Base-by-base conservation (phyloP, 2,888 invertebrate species). In the Papilio gigon region DNA sequence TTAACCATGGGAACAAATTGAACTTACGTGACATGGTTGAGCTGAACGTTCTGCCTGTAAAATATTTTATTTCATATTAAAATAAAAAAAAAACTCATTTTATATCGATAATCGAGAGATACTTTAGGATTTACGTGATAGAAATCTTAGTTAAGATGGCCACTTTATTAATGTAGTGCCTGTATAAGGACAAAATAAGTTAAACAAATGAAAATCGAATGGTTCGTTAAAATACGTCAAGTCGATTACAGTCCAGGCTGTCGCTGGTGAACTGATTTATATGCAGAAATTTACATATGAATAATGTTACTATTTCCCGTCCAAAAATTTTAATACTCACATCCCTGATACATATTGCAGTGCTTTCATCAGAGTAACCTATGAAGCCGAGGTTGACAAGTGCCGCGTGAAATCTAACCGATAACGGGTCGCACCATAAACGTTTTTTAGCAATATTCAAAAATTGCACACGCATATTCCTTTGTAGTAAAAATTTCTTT, bases 11-110 rank as follows among this genome's bases (percentile, higher is more conserved):
- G 1, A 56, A 30, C 17, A 11, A 50, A n/a, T 2, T 27, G 27
- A 27, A 85, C 90, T 89, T 76, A 90, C 90, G 65, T 90, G 90
- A 76, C 90, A 90, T 0, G 90, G 85, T 70, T 89, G 88, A 0
- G 88, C 87, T 67, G 72, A 70, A 70, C 75, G 76, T 50, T 87
- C 86, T 1, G 86, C 78, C 90, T 90, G 82, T 14, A 75, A 59
- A 61, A 35, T 17, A 42, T 42, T 30, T 65, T 44, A 20, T 11
- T 25, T 35, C 11, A 5, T n/a, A 35, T 9, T 14, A 42, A 64
- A 42, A 37, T 20, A 44, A 22, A 4, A 12, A 0, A 11, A 2
- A n/a, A n/a, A n/a, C n/a, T n/a, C n/a, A n/a, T n/a, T n/a, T n/a
- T n/a, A n/a, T n/a, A n/a, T n/a, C n/a, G n/a, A n/a, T n/a, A n/a